Evolutionary conservation across 2,113 vertebrate genomes (phyloP).

Genomic region (Clupea harengus): DNA sequence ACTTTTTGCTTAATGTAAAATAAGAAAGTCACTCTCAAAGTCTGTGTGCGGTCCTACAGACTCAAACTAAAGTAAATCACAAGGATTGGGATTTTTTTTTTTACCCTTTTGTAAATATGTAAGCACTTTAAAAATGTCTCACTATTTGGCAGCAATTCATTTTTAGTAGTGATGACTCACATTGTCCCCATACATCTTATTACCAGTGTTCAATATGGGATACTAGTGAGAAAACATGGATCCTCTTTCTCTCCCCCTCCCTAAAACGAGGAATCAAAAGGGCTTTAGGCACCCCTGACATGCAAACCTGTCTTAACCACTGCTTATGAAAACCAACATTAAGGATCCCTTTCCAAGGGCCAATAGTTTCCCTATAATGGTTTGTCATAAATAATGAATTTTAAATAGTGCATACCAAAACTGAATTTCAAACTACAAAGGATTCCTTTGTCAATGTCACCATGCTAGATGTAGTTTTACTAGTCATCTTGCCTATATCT

Average conservation of each 20-base stretch:
- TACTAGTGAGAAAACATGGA: neutral
- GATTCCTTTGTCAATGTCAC: neutral
- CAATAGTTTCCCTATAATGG: neutral
- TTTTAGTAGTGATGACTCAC: neutral
- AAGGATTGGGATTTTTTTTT: neutral
- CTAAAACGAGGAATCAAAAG: neutral
- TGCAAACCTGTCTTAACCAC: neutral
- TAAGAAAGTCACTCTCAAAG: neutral
- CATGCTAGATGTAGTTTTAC: neutral
- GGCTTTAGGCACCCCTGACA: neutral
- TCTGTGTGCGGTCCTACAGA: neutral
- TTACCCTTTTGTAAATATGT: neutral
- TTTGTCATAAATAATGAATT: slow-evolving; percentile 14
- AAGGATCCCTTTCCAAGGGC: neutral
- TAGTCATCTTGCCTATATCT: neutral
- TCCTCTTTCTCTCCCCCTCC: neutral
- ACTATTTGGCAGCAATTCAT: slow-evolving; percentile 7
- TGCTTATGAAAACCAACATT: neutral
- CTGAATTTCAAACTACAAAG: neutral
- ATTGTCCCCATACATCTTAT: neutral
- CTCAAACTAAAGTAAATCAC: neutral
- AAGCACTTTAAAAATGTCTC: neutral
- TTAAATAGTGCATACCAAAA: slow-evolving; percentile 11
- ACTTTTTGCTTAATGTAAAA: neutral
- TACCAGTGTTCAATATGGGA: neutral